Conservation (phyloP, 1,140 invertebrate genomes). For the Drosophila littoralis region DNA sequence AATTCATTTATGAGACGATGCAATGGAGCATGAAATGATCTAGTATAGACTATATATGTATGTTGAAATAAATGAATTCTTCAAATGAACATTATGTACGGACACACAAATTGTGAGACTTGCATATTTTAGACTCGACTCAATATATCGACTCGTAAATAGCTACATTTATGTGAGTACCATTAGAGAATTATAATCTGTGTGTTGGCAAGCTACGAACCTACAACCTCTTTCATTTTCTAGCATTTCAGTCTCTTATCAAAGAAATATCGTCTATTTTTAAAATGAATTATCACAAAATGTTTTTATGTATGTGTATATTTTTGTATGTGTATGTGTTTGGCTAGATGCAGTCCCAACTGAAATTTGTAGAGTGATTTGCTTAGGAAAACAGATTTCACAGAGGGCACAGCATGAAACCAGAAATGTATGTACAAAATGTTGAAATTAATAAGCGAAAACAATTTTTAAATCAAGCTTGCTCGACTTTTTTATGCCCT, state of each 20-base stretch:
- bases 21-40: slow-evolving; percentile 16
- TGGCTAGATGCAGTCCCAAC: slow-evolving; percentile 27
- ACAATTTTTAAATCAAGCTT: not conserved
- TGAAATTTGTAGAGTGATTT: slow-evolving; percentile 16
- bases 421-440: slow-evolving; percentile 52
- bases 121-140: too few relatives aligned
- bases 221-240: not conserved
- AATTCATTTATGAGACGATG: slow-evolving; percentile 5
- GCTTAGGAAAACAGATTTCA: slow-evolving; percentile 21
- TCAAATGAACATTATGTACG: too few relatives aligned
- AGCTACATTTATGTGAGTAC: not conserved
- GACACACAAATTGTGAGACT: too few relatives aligned
- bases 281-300: not conserved
- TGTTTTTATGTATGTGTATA: slow-evolving; percentile 17
- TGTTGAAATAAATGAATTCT: too few relatives aligned
- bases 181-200: not conserved
- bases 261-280: too few relatives aligned
- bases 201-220: slow-evolving; percentile 5
- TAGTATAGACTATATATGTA: not conserved
- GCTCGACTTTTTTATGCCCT: not conserved
- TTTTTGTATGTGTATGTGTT: slow-evolving; percentile 15
- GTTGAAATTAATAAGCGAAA: slow-evolving; percentile 36
- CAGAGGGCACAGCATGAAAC: slow-evolving; percentile 20
- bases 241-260: not conserved
- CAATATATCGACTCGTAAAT: not conserved